Percentiles rank a stretch among this genome's conserved stretches.
phyloP scores from a whole-genome alignment of 2,797 vertebrate species.

The Girardinus metallicus region DNA sequence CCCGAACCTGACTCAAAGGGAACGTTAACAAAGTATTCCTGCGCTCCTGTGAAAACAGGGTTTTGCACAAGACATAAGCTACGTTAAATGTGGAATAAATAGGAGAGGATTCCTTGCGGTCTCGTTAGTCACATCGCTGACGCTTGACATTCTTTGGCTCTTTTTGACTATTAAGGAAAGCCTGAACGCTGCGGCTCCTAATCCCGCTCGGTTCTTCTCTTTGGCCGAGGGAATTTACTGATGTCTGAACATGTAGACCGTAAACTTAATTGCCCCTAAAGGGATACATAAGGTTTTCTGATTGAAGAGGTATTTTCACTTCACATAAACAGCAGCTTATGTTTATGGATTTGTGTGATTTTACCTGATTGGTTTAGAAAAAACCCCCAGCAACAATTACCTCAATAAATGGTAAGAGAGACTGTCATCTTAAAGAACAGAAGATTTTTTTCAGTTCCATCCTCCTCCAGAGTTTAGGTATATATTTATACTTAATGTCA shows the following conservation, averaged over 20 bases:
- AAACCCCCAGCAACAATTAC: background rate
- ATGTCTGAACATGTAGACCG: background rate
- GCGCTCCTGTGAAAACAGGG: background rate
- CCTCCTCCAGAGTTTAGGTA: background rate
- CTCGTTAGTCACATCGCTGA: background rate
- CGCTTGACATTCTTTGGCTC: constrained; percentile 6
- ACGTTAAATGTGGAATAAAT: background rate
- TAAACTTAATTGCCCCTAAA: background rate
- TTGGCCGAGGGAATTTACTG: background rate
- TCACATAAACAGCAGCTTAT: background rate
- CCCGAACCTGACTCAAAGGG: background rate
- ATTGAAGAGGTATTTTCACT: background rate
- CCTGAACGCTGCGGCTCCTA: background rate
- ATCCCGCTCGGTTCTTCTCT: background rate
- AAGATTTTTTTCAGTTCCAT: background rate
- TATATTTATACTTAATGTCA: background rate
- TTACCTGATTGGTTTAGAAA: background rate
- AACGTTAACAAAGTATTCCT: background rate
- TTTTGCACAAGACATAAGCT: background rate
- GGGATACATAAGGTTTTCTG: background rate
- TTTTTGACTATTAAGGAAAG: constrained; percentile 1
- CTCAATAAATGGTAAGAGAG: background rate
- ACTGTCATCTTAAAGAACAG: background rate
- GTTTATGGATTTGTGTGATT: background rate
- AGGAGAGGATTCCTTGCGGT: background rate